Evolutionary conservation across 2,113 vertebrate genomes (phyloP).

Genomic region (Seriola quinqueradiata): DNA sequence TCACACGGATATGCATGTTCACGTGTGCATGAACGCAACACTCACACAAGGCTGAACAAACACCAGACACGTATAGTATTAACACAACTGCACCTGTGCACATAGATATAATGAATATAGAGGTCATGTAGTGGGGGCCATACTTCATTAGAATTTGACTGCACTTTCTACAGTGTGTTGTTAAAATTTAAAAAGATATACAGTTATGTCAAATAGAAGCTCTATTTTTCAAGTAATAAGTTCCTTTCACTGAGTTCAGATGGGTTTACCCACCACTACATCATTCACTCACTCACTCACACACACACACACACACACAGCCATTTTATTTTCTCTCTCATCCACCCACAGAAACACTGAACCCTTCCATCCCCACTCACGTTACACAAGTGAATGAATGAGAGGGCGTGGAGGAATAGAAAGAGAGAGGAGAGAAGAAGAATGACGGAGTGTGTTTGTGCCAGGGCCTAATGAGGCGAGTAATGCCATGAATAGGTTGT

Average conservation of each 20-base stretch:
- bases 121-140: too few species aligned
- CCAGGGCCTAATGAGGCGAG: slow-evolving; percentile 70
- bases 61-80: background rate
- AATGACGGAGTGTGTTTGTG: slow-evolving; percentile 64
- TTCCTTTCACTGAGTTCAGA: slow-evolving; percentile 9
- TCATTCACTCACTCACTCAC: background rate
- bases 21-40: background rate
- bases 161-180: background rate
- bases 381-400: slow-evolving; percentile 52
- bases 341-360: slow-evolving; percentile 40
- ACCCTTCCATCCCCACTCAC: slow-evolving; percentile 37
- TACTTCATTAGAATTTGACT: background rate
- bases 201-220: background rate
- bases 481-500: slow-evolving; percentile 64
- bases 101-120: background rate
- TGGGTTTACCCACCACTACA: background rate
- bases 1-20: background rate
- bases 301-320: slow-evolving; percentile 10
- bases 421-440: slow-evolving; percentile 27
- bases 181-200: background rate
- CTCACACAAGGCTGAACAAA: slow-evolving; percentile 4
- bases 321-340: slow-evolving; percentile 21
- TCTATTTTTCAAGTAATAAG: background rate
- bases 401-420: slow-evolving; percentile 26
- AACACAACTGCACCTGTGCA: background rate